These are phyloP conservation scores for Drosophila pachea DNA, from an alignment of 1,140 invertebrate genomes.

Conservation along the genomic window DNA sequence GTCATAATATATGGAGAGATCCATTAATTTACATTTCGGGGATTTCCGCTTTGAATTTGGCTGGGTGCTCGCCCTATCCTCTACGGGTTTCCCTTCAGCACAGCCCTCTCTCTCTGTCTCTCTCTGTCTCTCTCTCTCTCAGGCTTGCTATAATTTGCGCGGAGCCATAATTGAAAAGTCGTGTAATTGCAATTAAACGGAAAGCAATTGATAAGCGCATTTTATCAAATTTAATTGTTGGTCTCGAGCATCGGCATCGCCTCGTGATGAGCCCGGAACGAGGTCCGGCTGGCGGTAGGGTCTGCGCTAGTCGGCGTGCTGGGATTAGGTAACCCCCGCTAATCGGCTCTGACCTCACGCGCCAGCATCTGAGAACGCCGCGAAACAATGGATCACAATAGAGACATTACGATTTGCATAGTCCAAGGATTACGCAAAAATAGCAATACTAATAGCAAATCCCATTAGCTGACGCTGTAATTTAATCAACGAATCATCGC, in stretches of 20 bases:
- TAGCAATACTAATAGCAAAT: constrained; percentile 16
- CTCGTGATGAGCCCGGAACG: constrained; percentile 21
- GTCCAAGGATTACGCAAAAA: background rate
- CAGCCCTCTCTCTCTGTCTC: background rate
- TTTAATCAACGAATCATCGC: constrained; percentile 4
- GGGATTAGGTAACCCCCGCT: constrained; percentile 4
- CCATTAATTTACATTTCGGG: constrained; percentile 74
- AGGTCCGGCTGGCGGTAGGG: constrained; percentile 18
- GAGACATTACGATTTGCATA: constrained; percentile 24
- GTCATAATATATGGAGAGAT: constrained; percentile 53
- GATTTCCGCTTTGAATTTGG: constrained; percentile 56
- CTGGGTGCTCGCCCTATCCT: constrained; percentile 7
- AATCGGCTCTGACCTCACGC: constrained; percentile 20
- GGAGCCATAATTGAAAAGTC: constrained; percentile 66
- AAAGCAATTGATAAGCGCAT: background rate
- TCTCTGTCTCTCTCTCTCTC: background rate
- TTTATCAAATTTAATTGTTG: constrained; percentile 39
- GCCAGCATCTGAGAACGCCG: constrained; percentile 36
- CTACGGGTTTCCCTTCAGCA: background rate
- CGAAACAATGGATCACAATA: constrained; percentile 41
- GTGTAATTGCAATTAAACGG: constrained; percentile 62
- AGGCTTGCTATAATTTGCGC: constrained; percentile 32
- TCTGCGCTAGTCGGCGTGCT: background rate
- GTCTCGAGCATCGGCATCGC: background rate
- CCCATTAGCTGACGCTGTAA: constrained; percentile 18